These are phyloP conservation scores for Tiphia femorata DNA, from an alignment of 2,888 invertebrate genomes.

Conservation along the genomic window DNA sequence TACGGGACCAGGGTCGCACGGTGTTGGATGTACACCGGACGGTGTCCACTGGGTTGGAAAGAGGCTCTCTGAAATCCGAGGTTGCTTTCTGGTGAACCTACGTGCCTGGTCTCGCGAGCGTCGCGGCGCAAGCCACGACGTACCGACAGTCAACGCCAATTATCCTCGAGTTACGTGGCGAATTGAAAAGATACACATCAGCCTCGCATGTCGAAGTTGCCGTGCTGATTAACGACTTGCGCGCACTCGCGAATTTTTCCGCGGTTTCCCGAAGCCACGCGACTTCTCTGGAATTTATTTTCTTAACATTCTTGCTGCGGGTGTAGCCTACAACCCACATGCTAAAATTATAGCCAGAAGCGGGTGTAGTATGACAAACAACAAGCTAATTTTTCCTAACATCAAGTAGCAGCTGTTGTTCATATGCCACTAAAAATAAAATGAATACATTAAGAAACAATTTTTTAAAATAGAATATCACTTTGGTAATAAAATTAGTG, in stretches of 20 bases:
- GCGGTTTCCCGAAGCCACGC: too few species aligned
- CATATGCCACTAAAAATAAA: too few species aligned
- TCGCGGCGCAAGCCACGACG: neutral
- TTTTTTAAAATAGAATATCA: too few species aligned
- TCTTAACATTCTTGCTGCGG: too few species aligned
- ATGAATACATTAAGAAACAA: too few species aligned
- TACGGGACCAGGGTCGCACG: constrained; percentile 51
- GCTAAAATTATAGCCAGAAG: too few species aligned
- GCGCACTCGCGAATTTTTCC: constrained; percentile 1
- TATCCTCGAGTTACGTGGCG: constrained; percentile 40
- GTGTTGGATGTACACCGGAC: constrained; percentile 61
- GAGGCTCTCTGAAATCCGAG: constrained; percentile 41
- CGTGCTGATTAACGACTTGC: constrained; percentile 27
- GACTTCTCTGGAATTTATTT: too few species aligned
- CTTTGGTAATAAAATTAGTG: too few species aligned
- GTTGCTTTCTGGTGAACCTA: constrained; percentile 40
- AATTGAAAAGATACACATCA: constrained; percentile 40
- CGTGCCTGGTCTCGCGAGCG: neutral
- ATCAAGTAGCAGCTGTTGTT: too few species aligned
- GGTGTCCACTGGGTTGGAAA: constrained; percentile 57
- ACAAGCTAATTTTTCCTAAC: too few species aligned
- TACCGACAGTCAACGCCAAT: constrained; percentile 20
- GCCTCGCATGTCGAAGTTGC: constrained; percentile 8
- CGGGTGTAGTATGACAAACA: too few species aligned
- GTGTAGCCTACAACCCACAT: too few species aligned